Base-by-base conservation (phyloP, 2,797 vertebrate species). In the Syndactyla subalaris region DNA sequence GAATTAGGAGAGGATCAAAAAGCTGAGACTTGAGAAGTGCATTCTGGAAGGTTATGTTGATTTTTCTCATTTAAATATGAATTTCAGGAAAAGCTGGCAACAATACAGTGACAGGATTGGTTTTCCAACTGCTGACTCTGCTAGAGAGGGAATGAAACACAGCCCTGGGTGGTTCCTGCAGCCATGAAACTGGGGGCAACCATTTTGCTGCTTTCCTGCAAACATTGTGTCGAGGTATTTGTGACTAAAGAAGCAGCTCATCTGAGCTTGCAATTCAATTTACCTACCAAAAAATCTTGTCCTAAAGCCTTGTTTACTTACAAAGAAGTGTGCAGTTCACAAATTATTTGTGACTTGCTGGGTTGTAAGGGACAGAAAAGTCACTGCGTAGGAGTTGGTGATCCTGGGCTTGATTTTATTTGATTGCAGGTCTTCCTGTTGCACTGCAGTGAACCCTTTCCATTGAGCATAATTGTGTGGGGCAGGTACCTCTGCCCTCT, bases 201-300 rank as follows among this genome's bases (percentile, higher is more conserved):
- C 9, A 1, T 92, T 84, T 58, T 80, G 8, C n/a, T 84, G 30
- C 30, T 90, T 54, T 20, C 20, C 8, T 14, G 24, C 22, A 18
- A 17, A 14, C 4, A 0, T 3, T 12, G 36, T 7, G 11, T 49
- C 0, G 1, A 66, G 43, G 46, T 9, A 19, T 78, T 89, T 46
- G 30, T 14, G 32, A 14, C 30, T 36, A 63, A 82, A 59, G 85
- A 0, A 46, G 36, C 41, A 70, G 16, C 39, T 57, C 24, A 8
- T 6, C 12, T 30, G 58, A 45, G 41, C 17, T 46, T 32, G 21
- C 5, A 2, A 10, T 27, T 85, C 36, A 20, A 52, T 48, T 65
- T 45, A 26, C 16, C 4, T 11, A 7, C 15, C 14, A 39, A 88
- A 30, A 80, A 13, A 7, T 12, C 38, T 45, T 67, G 27, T 86